phyloP scores from a whole-genome alignment of 2,888 invertebrate species.

The Oligia fasciuncula region DNA sequence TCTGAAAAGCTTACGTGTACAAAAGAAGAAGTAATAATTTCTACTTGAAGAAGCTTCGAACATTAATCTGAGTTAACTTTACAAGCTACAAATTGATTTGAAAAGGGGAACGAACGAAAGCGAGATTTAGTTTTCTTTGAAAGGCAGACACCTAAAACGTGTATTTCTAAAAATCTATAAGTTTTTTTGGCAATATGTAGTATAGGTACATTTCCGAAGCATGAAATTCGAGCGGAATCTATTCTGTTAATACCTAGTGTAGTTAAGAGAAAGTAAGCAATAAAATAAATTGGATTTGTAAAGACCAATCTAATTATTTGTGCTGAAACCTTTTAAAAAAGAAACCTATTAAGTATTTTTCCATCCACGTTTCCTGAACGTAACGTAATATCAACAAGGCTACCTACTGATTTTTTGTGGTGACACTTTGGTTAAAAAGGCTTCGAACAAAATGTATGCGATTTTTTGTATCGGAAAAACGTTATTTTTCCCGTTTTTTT shows the following conservation, averaged over 20 bases:
- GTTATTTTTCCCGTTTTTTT: conserved; percentile 27
- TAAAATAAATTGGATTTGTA: not conserved
- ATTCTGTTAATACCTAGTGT: not conserved
- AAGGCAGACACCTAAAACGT: not conserved
- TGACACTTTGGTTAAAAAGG: conserved; percentile 18
- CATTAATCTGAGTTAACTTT: conserved; percentile 13
- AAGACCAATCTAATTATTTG: not conserved
- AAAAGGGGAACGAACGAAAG: not conserved
- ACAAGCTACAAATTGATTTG: not conserved
- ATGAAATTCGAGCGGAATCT: not conserved
- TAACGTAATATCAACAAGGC: conserved; percentile 9
- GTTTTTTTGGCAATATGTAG: not conserved
- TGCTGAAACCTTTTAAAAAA: not conserved
- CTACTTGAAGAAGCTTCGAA: not conserved
- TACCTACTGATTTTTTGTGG: not conserved
- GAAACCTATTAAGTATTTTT: not conserved
- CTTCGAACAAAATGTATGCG: conserved; percentile 25
- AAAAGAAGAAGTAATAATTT: not conserved
- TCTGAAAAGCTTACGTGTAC: conserved; percentile 2
- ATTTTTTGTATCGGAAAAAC: conserved; percentile 49
- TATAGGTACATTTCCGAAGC: not conserved
- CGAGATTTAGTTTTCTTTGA: not conserved
- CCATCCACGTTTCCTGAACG: not conserved
- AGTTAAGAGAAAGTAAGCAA: not conserved
- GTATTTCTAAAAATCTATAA: not conserved